Base-by-base conservation (phyloP, 2,113 vertebrate species). In the Odontesthes bonariensis region DNA sequence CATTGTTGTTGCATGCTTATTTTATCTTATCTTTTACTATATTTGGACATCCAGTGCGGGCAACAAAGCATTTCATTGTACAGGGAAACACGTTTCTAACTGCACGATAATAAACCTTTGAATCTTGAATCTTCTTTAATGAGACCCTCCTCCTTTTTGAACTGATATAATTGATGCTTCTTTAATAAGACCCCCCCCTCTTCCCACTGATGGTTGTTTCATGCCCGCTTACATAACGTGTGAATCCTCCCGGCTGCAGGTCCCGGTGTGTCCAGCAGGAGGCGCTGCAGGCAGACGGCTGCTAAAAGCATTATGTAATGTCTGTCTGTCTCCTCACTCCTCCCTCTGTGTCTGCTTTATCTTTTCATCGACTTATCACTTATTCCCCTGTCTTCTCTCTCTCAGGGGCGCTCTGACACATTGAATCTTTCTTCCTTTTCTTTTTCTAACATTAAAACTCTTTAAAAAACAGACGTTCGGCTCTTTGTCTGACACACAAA, bases 291-390 rank as follows among this genome's bases (percentile, higher is more conserved):
- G 42, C 64, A 53, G 27, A 8, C 16, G 6, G 20, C 53, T 42
- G 69, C 1, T 75, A 0, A n/a, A 46, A 63, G 11, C 68, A 49
- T 82, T 84, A 84, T 71, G 83, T 82, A 84, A 86, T 27, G 27
- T 27, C 27, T 27, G 27, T 27, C 27, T 2, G 62, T 86, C 73
- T 80, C 13, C 46, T 13, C 33, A 19, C 4, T 40, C 81, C 16
- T 52, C 52, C 31, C 35, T 42, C 56, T 79, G 13, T 8, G 59
- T 58, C 54, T 77, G n/a, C n/a, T 38, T 55, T 3, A 27, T 72
- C 32, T 72, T 52, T 40, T 59, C 66, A 59, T 51, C 35, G 5
- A 22, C 67, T 60, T 22, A 22, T 78, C 31, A 31, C 38, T 77
- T 73, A 20, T 44, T 55, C 76, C 70, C 33, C 52, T 19, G 16